Conservation (phyloP, 1,140 invertebrate species). For the Littorina saxatilis region DNA sequence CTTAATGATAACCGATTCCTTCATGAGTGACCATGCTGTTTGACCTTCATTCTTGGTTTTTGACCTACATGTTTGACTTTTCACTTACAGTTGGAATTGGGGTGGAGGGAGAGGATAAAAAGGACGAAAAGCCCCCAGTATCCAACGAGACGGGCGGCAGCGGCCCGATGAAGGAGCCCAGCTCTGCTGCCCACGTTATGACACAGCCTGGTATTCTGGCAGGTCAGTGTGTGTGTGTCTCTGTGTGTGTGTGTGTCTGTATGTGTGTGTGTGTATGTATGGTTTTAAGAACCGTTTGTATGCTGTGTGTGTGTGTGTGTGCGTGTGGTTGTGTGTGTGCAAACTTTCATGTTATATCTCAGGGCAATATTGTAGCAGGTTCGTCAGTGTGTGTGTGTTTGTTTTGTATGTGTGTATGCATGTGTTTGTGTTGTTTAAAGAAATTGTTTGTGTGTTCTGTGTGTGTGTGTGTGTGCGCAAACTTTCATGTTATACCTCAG, state of each 20-base stretch:
- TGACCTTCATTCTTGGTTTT: background rate
- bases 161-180: constrained; percentile 23
- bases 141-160: constrained; percentile 37
- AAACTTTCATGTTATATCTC: background rate
- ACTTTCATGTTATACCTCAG: background rate
- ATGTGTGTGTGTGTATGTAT: background rate
- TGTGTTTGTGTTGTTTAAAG: background rate
- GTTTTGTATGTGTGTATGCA: too few species aligned
- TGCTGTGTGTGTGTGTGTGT: background rate
- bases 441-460: too few species aligned
- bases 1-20: too few species aligned
- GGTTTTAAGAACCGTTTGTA: background rate
- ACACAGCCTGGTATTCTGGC: constrained; percentile 95
- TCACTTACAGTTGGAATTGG: constrained; percentile 2
- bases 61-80: too few species aligned
- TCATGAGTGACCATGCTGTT: too few species aligned
- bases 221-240: constrained; percentile 79
- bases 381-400: too few species aligned
- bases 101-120: background rate
- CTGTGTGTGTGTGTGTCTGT: background rate
- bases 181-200: constrained; percentile 86
- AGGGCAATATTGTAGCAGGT: background rate
- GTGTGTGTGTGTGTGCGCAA: constrained; percentile 1
- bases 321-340: too few species aligned
- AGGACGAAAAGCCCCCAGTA: background rate